These are phyloP conservation scores for Malurus cyaneus DNA, from an alignment of 2,113 vertebrate genomes.

Conservation along the genomic window DNA sequence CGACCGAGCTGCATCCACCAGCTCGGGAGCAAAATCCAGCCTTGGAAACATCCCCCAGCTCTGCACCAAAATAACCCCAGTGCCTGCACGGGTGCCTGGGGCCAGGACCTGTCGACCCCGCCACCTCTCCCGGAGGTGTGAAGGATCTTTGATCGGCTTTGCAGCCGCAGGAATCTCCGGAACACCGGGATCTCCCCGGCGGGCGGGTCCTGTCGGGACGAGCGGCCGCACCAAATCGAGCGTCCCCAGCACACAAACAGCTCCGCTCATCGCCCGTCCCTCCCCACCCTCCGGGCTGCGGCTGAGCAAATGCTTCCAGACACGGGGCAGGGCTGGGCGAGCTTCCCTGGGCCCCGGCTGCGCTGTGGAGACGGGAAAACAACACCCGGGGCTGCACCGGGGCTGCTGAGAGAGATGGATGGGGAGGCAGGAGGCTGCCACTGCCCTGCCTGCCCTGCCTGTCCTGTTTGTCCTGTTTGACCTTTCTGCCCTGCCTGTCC, in stretches of 20 bases:
- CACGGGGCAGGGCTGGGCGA: neutral
- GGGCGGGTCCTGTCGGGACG: neutral
- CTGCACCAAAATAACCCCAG: neutral
- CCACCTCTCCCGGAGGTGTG: rapidly evolving
- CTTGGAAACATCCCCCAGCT: rapidly evolving
- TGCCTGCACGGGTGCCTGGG: neutral
- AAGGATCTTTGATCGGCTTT: neutral
- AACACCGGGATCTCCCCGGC: rapidly evolving
- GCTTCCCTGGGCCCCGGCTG: neutral
- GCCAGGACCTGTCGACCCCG: rapidly evolving
- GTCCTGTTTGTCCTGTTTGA: neutral
- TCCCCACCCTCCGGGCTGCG: neutral
- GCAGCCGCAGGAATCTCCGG: neutral
- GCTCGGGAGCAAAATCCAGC: neutral
- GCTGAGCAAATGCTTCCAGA: neutral
- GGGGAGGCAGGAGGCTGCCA: neutral
- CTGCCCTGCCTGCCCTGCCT: neutral
- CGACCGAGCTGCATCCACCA: neutral
- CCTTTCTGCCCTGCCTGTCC: neutral
- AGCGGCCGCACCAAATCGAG: neutral
- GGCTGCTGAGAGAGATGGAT: rapidly evolving
- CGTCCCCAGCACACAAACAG: neutral
- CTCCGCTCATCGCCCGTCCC: neutral
- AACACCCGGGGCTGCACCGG: rapidly evolving
- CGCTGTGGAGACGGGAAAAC: neutral